Evolutionary conservation across 2,797 vertebrate genomes (phyloP).

Genomic region (Botia almorhae): DNA sequence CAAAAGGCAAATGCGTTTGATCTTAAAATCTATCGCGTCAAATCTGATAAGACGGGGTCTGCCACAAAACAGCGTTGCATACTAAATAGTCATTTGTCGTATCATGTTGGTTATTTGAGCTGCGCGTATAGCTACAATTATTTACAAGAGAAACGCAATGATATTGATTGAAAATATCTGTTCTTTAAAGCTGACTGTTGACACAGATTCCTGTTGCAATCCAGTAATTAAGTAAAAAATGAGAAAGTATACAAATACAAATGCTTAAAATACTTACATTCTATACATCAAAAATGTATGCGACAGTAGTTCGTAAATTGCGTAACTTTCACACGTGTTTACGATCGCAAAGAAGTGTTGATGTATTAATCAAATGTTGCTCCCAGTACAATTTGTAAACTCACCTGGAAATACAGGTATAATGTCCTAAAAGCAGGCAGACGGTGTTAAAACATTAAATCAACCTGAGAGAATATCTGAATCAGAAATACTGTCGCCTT

Average conservation of each 20-base stretch:
- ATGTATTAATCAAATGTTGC: not conserved
- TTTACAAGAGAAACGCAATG: not conserved
- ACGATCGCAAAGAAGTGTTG: not conserved
- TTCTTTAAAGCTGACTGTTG: not conserved
- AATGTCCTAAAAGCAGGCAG: not conserved
- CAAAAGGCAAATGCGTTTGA: not conserved
- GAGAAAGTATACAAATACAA: too few relatives aligned
- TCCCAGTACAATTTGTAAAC: not conserved
- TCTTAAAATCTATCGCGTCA: not conserved
- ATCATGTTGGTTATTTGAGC: not conserved
- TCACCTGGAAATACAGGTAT: not conserved
- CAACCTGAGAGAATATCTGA: not conserved
- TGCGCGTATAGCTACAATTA: too few relatives aligned
- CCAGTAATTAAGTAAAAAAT: too few relatives aligned
- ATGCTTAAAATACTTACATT: too few relatives aligned
- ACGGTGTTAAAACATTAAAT: not conserved
- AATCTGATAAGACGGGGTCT: not conserved
- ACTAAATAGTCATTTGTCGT: too few relatives aligned
- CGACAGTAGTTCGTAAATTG: not conserved
- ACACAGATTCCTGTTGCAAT: too few relatives aligned
- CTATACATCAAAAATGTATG: too few relatives aligned
- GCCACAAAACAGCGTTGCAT: too few relatives aligned
- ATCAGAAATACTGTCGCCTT: not conserved
- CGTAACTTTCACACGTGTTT: not conserved
- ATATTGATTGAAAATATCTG: not conserved